Evolutionary conservation across 2,888 invertebrate genomes (phyloP).

Genomic region (Labia minor): DNA sequence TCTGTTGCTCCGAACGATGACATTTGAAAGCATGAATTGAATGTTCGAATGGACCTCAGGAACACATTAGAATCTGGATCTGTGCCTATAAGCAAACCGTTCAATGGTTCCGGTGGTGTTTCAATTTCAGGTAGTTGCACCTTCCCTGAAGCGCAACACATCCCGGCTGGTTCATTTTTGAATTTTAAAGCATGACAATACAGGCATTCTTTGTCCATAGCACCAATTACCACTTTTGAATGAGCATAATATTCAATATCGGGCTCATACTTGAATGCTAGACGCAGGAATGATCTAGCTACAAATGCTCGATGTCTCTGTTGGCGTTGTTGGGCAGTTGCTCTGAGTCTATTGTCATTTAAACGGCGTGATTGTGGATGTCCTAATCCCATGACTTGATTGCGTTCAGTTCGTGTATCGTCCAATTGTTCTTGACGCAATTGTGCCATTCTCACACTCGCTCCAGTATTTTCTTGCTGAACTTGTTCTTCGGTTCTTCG

Average conservation of each 20-base stretch:
- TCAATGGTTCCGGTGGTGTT: too few species aligned
- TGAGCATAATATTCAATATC: slow-evolving; percentile 30
- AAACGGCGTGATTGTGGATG: slow-evolving; percentile 25
- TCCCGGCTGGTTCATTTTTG: too few species aligned
- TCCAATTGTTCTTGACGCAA: slow-evolving; percentile 27
- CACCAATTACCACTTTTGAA: slow-evolving; percentile 28
- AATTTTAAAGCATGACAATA: slow-evolving; percentile 20
- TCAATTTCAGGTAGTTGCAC: slow-evolving; percentile 24
- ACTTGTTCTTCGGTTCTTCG: too few species aligned
- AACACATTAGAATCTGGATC: too few species aligned
- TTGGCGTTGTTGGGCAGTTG: slow-evolving; percentile 28
- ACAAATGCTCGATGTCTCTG: slow-evolving; percentile 28
- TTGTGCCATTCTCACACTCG: slow-evolving; percentile 28
- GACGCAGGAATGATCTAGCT: slow-evolving; percentile 26
- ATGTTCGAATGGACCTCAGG: too few species aligned
- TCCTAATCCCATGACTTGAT: slow-evolving; percentile 26
- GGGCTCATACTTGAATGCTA: slow-evolving; percentile 30
- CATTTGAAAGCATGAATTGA: too few species aligned
- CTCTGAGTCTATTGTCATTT: slow-evolving; percentile 26
- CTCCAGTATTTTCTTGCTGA: slow-evolving; percentile 24
- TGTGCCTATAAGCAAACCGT: too few species aligned
- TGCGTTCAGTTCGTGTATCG: slow-evolving; percentile 28
- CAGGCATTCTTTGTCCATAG: slow-evolving; percentile 26
- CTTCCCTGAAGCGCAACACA: too few species aligned
- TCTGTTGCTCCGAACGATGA: too few species aligned